These are phyloP conservation scores for Drosophila setifemur DNA, from an alignment of 1,140 invertebrate genomes.

Conservation along the genomic window DNA sequence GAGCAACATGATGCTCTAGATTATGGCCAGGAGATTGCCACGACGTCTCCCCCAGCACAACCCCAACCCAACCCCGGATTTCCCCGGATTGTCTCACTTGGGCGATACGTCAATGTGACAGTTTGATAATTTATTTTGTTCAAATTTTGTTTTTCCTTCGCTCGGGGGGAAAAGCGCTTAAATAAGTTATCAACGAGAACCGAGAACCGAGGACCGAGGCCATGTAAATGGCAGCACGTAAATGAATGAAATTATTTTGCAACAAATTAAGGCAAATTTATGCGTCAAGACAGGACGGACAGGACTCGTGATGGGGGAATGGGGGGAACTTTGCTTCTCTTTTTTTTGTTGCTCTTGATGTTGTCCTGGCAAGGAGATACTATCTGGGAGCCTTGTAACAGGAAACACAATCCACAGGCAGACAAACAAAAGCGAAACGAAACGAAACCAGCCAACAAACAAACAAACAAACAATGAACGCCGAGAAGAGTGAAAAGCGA, in stretches of 20 bases:
- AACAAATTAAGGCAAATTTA: constrained; percentile 81
- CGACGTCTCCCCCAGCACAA: constrained; percentile 15
- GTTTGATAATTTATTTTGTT: constrained; percentile 81
- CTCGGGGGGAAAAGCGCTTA: constrained; percentile 46
- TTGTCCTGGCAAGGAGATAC: no score
- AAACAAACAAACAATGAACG: constrained; percentile 48
- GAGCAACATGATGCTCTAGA: constrained; percentile 80
- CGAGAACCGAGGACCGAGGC: constrained; percentile 15
- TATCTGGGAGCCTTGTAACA: constrained; percentile 18
- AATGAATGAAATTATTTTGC: constrained; percentile 81
- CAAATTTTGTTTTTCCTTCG: constrained; percentile 61
- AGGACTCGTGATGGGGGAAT: neutral
- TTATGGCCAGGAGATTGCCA: constrained; percentile 67
- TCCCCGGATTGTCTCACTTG: constrained; percentile 42
- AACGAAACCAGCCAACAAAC: constrained; percentile 31
- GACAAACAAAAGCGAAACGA: constrained; percentile 39
- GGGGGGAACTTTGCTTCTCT: neutral
- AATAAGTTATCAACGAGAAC: constrained; percentile 72
- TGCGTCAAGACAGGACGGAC: constrained; percentile 55
- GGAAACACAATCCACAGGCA: constrained; percentile 60
- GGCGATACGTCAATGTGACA: constrained; percentile 79
- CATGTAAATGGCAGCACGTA: constrained; percentile 76
- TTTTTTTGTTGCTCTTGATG: neutral
- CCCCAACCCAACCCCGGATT: neutral
- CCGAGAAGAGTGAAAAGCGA: constrained; percentile 16